These are phyloP conservation scores for Scotopteryx bipunctaria DNA, from an alignment of 2,888 invertebrate genomes.

Conservation along the genomic window DNA sequence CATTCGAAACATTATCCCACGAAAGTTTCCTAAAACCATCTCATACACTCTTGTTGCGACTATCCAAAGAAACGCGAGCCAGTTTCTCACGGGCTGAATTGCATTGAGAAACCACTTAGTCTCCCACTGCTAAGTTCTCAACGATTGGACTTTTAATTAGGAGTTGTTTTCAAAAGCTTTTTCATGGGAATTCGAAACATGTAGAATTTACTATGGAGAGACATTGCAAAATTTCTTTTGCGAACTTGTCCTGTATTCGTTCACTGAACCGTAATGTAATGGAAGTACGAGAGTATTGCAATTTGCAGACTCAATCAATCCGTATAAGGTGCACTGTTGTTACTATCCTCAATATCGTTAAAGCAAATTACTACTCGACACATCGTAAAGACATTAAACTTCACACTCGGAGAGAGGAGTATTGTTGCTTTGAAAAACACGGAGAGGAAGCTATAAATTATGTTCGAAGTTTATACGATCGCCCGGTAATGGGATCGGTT, in stretches of 20 bases:
- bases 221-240: conserved; percentile 2
- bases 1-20: conserved; percentile 54
- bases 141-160: conserved; percentile 56
- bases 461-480: conserved; percentile 79
- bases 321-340: not conserved
- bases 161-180: conserved; percentile 15
- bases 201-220: conserved; percentile 3
- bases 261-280: not conserved
- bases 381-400: conserved; percentile 74
- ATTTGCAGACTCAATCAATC: conserved; percentile 11
- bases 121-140: conserved; percentile 57
- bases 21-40: conserved; percentile 52
- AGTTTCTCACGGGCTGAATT: conserved; percentile 61
- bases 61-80: conserved; percentile 63
- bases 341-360: conserved; percentile 48
- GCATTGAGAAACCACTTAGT: conserved; percentile 52
- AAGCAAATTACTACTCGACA: conserved; percentile 69
- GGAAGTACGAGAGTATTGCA: not conserved
- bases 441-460: conserved; percentile 80
- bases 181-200: conserved; percentile 17
- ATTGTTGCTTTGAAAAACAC: conserved; percentile 78
- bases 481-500: conserved; percentile 67
- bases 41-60: conserved; percentile 55
- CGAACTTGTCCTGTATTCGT: not conserved
- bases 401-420: conserved; percentile 60